Base-by-base conservation (phyloP, 2,797 vertebrate genomes). In the Microctenopoma lineatum region DNA sequence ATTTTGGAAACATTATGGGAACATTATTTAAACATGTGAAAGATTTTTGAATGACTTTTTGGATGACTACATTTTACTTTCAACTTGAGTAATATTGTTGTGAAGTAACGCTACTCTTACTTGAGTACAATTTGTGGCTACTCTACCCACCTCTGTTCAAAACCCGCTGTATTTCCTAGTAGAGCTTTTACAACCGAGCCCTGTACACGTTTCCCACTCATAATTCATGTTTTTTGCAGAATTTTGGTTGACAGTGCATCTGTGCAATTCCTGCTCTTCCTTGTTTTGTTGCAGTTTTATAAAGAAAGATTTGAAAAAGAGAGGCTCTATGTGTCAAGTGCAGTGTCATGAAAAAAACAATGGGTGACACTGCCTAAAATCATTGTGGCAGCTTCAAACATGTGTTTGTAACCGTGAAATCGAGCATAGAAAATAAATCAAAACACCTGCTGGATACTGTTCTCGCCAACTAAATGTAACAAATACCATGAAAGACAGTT, bases 401-500 rank as follows among this genome's bases (percentile, higher is more conserved):
- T 21, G 46, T 82, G 75, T 85, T 83, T 82, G 68, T 77, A 69
- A 84, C 60, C 15, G 76, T 86, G 82, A 90, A 89, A 89, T 83
- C 71, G 73, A 87, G 84, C 87, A 83, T 71, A 63, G 67, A 84
- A 83, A 80, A 70, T 56, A 70, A 88, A 84, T 83, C 76, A 85
- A 87, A 87, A 84, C 79, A 84, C 59, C 79, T 47, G 70, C 66
- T 62, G 57, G 58, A 81, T 85, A 59, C 71, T 81, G 57, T 83
- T 82, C 69, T 79, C 71, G 74, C 59, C 67, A 84, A 86, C 88
- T 85, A 84, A 87, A 88, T 77, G 66, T 61, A 81, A 85, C 74
- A 65, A 83, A 84, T 64, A 80, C 72, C 73, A 80, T 78, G 67
- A 87, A 86, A 81, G 72, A 64, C 78, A 77, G 59, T 70, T 84